Conservation (phyloP, 1,140 invertebrate genomes). For the Armadillidium nasatum region DNA sequence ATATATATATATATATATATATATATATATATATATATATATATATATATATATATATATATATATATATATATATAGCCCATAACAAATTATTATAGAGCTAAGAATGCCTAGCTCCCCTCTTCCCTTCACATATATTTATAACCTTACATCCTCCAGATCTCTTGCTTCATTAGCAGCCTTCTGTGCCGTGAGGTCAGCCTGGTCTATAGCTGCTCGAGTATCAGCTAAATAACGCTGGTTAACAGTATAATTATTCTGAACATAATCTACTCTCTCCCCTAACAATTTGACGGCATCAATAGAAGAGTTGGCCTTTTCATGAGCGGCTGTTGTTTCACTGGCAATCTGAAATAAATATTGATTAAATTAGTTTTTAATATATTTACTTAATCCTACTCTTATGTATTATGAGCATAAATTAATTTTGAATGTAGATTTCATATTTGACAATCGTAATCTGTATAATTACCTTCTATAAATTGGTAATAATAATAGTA, state of each 20-base stretch:
- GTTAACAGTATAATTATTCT: conserved; percentile 71
- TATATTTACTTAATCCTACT: background rate
- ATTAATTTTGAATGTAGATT: background rate
- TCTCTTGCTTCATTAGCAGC: conserved; percentile 54
- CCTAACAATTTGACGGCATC: conserved; percentile 64
- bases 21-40: too few species aligned
- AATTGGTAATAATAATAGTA: conserved; percentile 44
- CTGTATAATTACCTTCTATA: conserved; percentile 23
- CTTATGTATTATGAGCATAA: background rate
- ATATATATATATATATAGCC: too few species aligned
- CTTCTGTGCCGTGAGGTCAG: conserved; percentile 56
- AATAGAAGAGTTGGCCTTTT: conserved; percentile 66
- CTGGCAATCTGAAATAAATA: conserved; percentile 56
- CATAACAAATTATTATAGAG: too few species aligned
- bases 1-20: too few species aligned
- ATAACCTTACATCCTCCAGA: conserved; percentile 39
- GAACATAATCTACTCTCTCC: conserved; percentile 62
- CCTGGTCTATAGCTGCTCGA: conserved; percentile 54
- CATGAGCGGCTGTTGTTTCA: conserved; percentile 67
- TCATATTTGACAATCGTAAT: background rate
- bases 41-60: too few species aligned
- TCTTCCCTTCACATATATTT: too few species aligned
- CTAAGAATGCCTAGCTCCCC: too few species aligned
- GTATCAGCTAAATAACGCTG: conserved; percentile 61
- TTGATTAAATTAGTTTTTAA: background rate